Base-by-base conservation (phyloP, 2,888 invertebrate genomes). In the Sarcophaga carnaria region DNA sequence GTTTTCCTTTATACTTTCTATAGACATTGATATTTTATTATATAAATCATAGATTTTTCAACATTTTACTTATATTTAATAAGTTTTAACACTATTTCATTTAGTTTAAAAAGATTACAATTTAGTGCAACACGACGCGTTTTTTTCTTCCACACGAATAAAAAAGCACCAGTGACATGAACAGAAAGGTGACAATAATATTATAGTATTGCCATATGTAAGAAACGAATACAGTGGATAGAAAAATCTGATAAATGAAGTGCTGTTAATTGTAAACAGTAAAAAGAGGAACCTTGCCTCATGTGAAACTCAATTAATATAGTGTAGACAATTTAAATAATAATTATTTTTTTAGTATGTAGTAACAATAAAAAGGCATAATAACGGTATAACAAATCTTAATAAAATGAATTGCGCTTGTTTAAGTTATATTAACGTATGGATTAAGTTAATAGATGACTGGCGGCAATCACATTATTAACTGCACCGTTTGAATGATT, bases 101-200 rank as follows among this genome's bases (percentile, higher is more conserved):
- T 74, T 78, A 64, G 25, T 60, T 76, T 64, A 64, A 81, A 85
- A 70, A 77, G 75, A 64, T 63, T 47, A 81, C 67, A 85, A 85
- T 72, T 69, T 20, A 81, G 62, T 81, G 81, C 85, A 85, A 85
- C 85, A 85, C 85, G 85, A 85, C 85, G 85, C 85, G 85, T 79
- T 82, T 85, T 85, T 80, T 85, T 85, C 62, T 37, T 81, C 59
- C 74, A 78, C 81, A 78, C 80, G 80, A 85, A 80, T 80, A 77
- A 77, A 69, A 80, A 62, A 81, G 54, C 62, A 85, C 63, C 81
- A 81, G 59, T 69, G 45, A 77, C 72, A 72, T 77, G 76, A 66
- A 49, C 76, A 14, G 81, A 54, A 54, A 27, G 85, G 81, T 78
- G 85, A 78, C 10, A 63, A 85, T 62, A 60, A 12, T 14, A 60